These are phyloP conservation scores for Drepana falcataria DNA, from an alignment of 2,888 invertebrate species.

Conservation along the genomic window DNA sequence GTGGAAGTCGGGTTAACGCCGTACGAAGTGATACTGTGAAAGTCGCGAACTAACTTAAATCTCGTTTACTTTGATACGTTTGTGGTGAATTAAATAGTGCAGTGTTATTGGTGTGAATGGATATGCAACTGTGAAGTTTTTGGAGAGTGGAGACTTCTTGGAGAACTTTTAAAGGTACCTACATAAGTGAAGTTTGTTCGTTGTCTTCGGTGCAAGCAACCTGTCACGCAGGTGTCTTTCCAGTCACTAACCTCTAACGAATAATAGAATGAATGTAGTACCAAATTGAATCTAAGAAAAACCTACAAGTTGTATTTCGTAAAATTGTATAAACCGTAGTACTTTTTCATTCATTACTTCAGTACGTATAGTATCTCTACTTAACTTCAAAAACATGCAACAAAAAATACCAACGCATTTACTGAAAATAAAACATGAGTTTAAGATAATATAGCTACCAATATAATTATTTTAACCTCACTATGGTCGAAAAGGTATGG, in stretches of 20 bases:
- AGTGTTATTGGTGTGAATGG: constrained; percentile 37
- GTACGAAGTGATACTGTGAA: constrained; percentile 33
- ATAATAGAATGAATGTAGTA: constrained; percentile 16
- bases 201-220: constrained; percentile 64
- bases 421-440: no score
- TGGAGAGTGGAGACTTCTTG: constrained; percentile 31
- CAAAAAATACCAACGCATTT: no score
- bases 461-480: no score
- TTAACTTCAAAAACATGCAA: no score
- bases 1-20: constrained; percentile 31
- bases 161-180: constrained; percentile 47
- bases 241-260: constrained; percentile 68
- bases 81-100: constrained; percentile 40
- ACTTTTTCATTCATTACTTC: no score
- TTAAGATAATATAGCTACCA: no score
- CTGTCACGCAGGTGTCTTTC: constrained; percentile 75
- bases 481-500: no score
- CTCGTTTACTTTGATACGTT: constrained; percentile 43
- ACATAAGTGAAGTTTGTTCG: constrained; percentile 44
- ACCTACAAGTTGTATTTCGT: no score
- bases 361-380: no score
- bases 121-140: constrained; percentile 25
- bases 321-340: no score
- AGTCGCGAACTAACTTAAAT: constrained; percentile 66
- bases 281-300: neutral